Evolutionary conservation across 2,888 invertebrate species (phyloP).

Genomic region (Nomada fucata): DNA sequence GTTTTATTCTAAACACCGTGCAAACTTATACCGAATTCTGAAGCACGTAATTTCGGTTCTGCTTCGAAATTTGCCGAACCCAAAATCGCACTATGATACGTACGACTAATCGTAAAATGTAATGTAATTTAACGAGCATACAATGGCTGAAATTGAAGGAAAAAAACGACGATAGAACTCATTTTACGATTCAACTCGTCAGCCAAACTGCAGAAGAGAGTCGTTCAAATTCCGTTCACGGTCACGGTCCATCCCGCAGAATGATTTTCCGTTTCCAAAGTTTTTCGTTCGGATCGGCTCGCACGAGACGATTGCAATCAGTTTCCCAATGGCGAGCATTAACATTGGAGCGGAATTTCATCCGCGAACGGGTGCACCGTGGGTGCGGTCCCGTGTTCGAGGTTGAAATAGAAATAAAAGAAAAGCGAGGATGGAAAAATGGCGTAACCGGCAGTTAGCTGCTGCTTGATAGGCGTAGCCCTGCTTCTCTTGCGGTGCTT

Average conservation of each 20-base stretch:
- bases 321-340: conserved; percentile 21
- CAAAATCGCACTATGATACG: no score
- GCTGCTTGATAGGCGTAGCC: conserved; percentile 54
- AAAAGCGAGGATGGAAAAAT: conserved; percentile 38
- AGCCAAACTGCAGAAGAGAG: background rate
- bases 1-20: background rate
- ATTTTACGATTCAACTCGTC: no score
- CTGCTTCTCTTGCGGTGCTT: conserved; percentile 63
- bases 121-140: no score
- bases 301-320: conserved; percentile 3
- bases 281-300: conserved; percentile 17
- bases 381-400: conserved; percentile 64
- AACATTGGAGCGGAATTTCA: conserved; percentile 50
- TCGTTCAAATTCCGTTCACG: background rate
- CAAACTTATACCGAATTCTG: background rate
- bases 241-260: no score
- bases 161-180: no score
- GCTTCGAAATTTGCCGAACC: no score
- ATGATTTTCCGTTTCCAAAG: background rate
- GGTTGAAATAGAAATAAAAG: conserved; percentile 4
- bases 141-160: no score
- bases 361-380: conserved; percentile 48
- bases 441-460: conserved; percentile 58
- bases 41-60: background rate
- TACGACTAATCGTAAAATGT: no score